Evolutionary conservation across 2,797 vertebrate species (phyloP).

Genomic region (Decapterus maruadsi): DNA sequence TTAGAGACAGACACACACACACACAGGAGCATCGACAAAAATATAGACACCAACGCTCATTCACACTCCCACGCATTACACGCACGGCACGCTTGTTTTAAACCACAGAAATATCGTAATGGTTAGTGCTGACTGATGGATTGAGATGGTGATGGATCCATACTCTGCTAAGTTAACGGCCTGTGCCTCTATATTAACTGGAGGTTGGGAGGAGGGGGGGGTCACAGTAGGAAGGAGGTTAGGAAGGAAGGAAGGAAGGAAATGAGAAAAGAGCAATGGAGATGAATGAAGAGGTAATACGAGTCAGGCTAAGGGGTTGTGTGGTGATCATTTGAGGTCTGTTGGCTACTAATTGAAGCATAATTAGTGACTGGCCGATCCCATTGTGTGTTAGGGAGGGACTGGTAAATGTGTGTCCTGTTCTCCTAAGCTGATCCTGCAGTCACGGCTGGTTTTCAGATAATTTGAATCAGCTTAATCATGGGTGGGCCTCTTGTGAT

Average conservation of each 20-base stretch:
- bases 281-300: slow-evolving; percentile 31
- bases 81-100: slow-evolving; percentile 22
- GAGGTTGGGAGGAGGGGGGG: not conserved
- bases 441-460: slow-evolving; percentile 54
- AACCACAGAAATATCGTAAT: slow-evolving; percentile 11
- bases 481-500: slow-evolving; percentile 52
- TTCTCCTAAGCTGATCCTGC: slow-evolving; percentile 57
- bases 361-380: slow-evolving; percentile 47
- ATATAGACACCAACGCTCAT: slow-evolving; percentile 45
- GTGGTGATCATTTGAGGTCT: slow-evolving; percentile 54
- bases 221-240: slow-evolving; percentile 1
- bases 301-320: slow-evolving; percentile 39
- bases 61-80: slow-evolving; percentile 37
- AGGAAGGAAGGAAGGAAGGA: slow-evolving; percentile 21
- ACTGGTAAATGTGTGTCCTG: slow-evolving; percentile 42
- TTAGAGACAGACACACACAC: slow-evolving; percentile 37
- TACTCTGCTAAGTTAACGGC: slow-evolving; percentile 53
- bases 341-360: slow-evolving; percentile 57
- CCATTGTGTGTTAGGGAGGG: slow-evolving; percentile 7
- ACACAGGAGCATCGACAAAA: slow-evolving; percentile 35
- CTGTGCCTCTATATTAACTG: slow-evolving; percentile 48
- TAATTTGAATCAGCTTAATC: slow-evolving; percentile 62
- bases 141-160: slow-evolving; percentile 52
- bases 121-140: slow-evolving; percentile 22
- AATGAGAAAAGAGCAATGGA: slow-evolving; percentile 39